Conservation (phyloP, 2,113 vertebrate genomes). For the Ranitomeya imitator region DNA sequence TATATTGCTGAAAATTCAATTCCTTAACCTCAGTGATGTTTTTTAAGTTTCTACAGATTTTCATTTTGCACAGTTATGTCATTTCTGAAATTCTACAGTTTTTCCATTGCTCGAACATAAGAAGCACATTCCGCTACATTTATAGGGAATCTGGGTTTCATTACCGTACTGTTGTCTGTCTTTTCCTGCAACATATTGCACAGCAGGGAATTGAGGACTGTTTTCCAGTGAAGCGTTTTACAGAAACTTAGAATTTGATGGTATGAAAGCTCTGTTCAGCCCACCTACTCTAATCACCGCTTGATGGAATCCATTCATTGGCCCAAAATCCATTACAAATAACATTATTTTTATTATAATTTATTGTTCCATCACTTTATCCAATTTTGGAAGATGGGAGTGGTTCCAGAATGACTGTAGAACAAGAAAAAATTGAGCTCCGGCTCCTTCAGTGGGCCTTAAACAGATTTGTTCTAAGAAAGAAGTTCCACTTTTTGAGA, state of each 20-base stretch:
- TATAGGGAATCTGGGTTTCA: slow-evolving; percentile 45
- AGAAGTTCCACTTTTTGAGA: not conserved
- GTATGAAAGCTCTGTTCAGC: not conserved
- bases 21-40: not conserved
- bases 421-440: not conserved
- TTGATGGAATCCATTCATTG: not conserved
- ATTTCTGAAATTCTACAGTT: slow-evolving; percentile 26
- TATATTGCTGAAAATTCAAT: not conserved
- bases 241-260: slow-evolving; percentile 22
- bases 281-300: not conserved
- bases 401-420: not conserved
- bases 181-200: slow-evolving; percentile 33
- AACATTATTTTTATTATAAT: not conserved
- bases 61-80: slow-evolving; percentile 19
- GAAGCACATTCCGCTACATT: slow-evolving; percentile 38
- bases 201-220: slow-evolving; percentile 40
- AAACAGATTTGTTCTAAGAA: not conserved
- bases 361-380: not conserved
- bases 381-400: not conserved
- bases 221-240: slow-evolving; percentile 25
- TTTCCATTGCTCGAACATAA: not conserved
- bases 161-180: slow-evolving; percentile 39
- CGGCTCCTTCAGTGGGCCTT: not conserved
- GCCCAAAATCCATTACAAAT: not conserved
- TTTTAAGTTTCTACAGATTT: not conserved